These are phyloP conservation scores for Tetrapedia diversipes DNA, from an alignment of 2,888 invertebrate genomes.

Conservation along the genomic window DNA sequence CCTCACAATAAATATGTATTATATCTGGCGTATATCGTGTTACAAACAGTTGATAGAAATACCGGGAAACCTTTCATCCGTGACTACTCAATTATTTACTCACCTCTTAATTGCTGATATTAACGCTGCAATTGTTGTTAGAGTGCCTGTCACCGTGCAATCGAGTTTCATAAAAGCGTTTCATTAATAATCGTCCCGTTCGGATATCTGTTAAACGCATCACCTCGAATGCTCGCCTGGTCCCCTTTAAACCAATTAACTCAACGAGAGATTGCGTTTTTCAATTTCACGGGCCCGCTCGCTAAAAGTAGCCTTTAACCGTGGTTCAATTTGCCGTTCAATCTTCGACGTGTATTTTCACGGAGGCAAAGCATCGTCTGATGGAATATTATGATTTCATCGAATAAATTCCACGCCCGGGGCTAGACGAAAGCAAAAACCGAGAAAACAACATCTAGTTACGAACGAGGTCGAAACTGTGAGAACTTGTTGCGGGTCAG, in stretches of 20 bases:
- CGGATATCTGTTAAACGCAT: neutral
- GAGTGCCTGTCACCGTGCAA: neutral
- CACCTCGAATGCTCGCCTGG: neutral
- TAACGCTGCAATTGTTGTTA: neutral
- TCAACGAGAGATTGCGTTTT: constrained; percentile 2
- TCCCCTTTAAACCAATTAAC: constrained; percentile 7
- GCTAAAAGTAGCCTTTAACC: neutral
- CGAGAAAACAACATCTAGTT: neutral
- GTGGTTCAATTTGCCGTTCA: neutral
- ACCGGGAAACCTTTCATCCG: no score
- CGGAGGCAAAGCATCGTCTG: neutral
- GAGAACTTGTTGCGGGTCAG: neutral
- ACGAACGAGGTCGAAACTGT: neutral
- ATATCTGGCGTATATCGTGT: no score
- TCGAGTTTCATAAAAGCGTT: neutral
- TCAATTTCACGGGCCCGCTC: neutral
- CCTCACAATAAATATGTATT: no score
- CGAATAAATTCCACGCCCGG: neutral
- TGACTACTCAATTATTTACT: neutral
- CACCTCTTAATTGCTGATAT: neutral
- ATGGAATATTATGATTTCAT: neutral
- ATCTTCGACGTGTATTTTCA: neutral
- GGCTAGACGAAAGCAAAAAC: neutral
- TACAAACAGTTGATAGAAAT: no score
- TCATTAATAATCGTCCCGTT: no score